Evolutionary conservation across 2,113 vertebrate species (phyloP).

Genomic region (Engystomops pustulosus): DNA sequence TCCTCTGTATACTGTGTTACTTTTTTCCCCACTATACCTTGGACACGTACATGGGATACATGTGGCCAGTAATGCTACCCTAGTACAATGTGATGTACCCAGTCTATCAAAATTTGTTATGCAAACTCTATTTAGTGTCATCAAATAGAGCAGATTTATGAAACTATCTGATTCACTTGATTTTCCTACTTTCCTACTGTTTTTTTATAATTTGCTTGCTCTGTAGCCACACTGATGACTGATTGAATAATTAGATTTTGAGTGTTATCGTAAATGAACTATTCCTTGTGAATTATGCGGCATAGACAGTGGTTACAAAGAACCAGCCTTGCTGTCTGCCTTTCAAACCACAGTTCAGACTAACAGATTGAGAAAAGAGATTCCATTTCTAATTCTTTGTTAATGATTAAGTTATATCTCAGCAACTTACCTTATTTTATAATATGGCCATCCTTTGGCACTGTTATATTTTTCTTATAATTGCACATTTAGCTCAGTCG

Average conservation of each 20-base stretch:
- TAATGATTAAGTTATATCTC: slow-evolving; percentile 61
- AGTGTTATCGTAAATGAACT: neutral
- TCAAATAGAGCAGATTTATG: no score
- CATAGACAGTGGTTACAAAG: slow-evolving; percentile 67
- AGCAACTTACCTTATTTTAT: slow-evolving; percentile 62
- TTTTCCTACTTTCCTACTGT: no score
- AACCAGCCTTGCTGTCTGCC: slow-evolving; percentile 64
- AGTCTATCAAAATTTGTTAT: no score
- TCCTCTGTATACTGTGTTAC: no score
- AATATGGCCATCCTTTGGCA: neutral
- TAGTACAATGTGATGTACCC: no score
- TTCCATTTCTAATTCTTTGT: slow-evolving; percentile 65
- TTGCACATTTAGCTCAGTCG: neutral
- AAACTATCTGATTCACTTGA: no score
- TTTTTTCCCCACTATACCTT: no score
- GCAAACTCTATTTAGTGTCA: no score
- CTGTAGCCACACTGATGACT: neutral
- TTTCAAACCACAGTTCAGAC: slow-evolving; percentile 68
- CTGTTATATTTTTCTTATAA: neutral
- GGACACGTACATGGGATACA: no score
- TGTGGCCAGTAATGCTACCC: no score
- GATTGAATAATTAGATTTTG: neutral
- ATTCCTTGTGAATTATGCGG: neutral
- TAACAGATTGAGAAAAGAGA: slow-evolving; percentile 68
- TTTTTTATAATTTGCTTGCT: neutral